These are phyloP conservation scores for Blomia tropicalis DNA, from an alignment of 2,888 invertebrate species.

Conservation along the genomic window DNA sequence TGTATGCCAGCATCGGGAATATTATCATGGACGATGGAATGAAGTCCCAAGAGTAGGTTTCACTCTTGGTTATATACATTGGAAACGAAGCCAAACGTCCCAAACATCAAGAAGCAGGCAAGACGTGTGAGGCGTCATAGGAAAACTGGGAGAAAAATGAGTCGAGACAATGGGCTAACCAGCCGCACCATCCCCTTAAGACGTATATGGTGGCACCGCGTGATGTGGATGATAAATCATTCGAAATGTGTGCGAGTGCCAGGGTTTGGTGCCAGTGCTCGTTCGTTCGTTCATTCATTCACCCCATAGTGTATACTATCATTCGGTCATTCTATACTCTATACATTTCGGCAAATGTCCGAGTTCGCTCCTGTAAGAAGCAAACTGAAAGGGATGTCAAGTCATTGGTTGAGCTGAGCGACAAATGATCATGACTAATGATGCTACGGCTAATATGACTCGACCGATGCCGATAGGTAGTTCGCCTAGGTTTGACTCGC, in stretches of 20 bases:
- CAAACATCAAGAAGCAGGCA: not conserved
- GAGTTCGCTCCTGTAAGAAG: not conserved
- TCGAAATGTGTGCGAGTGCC: too few relatives aligned
- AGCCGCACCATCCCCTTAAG: not conserved
- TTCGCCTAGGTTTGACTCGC: too few relatives aligned
- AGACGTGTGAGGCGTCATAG: not conserved
- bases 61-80: not conserved
- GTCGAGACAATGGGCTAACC: conserved; percentile 1
- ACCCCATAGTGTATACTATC: too few relatives aligned
- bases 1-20: too few relatives aligned
- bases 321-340: not conserved
- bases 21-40: too few relatives aligned
- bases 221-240: conserved; percentile 10
- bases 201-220: not conserved
- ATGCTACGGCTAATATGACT: not conserved
- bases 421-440: conserved; percentile 10
- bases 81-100: not conserved
- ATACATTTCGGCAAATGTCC: not conserved
- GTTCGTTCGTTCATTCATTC: too few relatives aligned
- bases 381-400: not conserved
- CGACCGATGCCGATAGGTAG: not conserved
- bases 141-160: conserved; percentile 7
- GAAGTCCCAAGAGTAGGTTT: not conserved
- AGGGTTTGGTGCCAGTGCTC: too few relatives aligned
- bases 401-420: too few relatives aligned